A percentile compares a stretch with the other conserved stretches of the same genome.
These are phyloP conservation scores for Chionomys nivalis DNA, from an alignment of 2,113 vertebrate genomes.

Conservation along the genomic window DNA sequence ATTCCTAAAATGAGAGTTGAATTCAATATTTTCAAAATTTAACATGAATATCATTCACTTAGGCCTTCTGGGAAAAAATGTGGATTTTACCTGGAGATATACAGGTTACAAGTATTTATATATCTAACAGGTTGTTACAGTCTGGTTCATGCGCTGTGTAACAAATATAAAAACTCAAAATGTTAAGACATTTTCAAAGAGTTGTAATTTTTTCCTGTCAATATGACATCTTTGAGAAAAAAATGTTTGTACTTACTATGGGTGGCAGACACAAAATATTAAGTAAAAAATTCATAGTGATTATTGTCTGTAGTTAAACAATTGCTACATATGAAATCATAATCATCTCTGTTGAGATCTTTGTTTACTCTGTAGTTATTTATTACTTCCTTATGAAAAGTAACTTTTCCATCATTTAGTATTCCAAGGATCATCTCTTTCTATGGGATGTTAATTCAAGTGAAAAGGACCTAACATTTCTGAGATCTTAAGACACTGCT, in stretches of 20 bases:
- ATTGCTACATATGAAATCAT: background rate
- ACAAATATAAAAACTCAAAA: background rate
- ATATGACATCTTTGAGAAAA: background rate
- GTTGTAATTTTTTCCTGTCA: background rate
- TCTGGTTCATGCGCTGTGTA: background rate
- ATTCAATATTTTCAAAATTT: background rate
- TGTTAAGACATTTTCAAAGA: background rate
- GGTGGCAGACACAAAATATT: background rate
- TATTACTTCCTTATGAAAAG: background rate
- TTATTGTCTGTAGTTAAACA: background rate
- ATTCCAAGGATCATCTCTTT: background rate
- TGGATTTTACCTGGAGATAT: background rate
- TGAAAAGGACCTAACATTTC: background rate
- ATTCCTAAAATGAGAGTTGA: background rate
- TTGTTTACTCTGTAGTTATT: background rate
- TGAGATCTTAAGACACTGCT: background rate
- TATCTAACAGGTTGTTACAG: background rate
- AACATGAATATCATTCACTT: background rate
- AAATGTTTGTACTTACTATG: background rate
- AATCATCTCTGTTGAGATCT: background rate
- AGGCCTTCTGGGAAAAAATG: background rate
- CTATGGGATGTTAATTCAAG: background rate
- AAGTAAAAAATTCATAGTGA: background rate
- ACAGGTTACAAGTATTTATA: background rate
- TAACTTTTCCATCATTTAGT: background rate